A percentile compares a stretch with the other conserved stretches of the same genome.
phyloP scores from a whole-genome alignment of 2,888 invertebrate genomes.

The Catocala nupta region DNA sequence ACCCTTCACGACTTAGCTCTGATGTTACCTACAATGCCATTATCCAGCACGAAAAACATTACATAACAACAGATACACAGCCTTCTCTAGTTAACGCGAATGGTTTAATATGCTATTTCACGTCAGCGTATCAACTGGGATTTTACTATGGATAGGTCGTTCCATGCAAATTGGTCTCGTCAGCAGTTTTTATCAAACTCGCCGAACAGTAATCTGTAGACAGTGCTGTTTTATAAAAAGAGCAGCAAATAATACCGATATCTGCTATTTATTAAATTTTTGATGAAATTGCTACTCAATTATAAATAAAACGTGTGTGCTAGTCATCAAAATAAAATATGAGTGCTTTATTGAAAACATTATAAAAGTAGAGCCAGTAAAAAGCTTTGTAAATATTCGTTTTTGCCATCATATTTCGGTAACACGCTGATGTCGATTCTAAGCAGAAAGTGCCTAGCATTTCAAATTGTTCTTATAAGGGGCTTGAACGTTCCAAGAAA shows the following conservation, averaged over 20 bases:
- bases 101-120: too few species aligned
- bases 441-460: neutral
- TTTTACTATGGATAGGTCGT: slow-evolving; percentile 29
- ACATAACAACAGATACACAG: too few species aligned
- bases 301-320: too few species aligned
- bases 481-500: slow-evolving; percentile 5
- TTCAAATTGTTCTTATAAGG: slow-evolving; percentile 4
- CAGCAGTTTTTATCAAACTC: slow-evolving; percentile 31
- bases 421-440: neutral
- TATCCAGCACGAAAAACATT: too few species aligned
- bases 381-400: too few species aligned
- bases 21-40: too few species aligned
- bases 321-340: too few species aligned
- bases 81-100: too few species aligned
- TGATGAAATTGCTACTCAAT: neutral
- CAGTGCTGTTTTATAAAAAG: neutral
- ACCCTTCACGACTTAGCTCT: too few species aligned
- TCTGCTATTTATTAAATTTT: neutral
- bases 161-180: slow-evolving; percentile 40
- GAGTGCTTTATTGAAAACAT: too few species aligned
- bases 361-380: too few species aligned
- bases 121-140: slow-evolving; percentile 15
- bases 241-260: neutral
- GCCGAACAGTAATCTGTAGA: slow-evolving; percentile 24
- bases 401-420: too few species aligned